phyloP scores from a whole-genome alignment of 2,888 invertebrate species.

The Himalopsyche tibetana region DNA sequence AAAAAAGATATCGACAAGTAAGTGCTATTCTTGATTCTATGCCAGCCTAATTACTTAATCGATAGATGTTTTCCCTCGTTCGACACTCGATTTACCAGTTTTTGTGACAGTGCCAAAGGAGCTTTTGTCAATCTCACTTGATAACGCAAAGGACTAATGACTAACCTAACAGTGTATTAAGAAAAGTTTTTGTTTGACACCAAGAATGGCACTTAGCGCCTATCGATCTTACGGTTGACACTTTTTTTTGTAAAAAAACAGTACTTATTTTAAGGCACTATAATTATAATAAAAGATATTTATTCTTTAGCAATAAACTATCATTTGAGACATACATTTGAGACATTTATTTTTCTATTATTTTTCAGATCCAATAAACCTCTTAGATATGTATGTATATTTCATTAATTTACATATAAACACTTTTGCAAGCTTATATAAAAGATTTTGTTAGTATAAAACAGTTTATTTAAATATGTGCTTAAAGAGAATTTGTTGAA shows the following conservation, averaged over 20 bases:
- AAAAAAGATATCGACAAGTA: not conserved
- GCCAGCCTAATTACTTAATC: constrained; percentile 24
- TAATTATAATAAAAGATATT: too few relatives aligned
- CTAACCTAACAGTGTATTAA: not conserved
- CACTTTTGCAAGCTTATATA: too few relatives aligned
- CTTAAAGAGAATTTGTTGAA: too few relatives aligned
- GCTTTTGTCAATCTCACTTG: constrained; percentile 15
- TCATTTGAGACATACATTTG: too few relatives aligned
- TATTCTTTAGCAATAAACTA: too few relatives aligned
- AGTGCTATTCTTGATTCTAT: not conserved
- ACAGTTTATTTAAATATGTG: too few relatives aligned
- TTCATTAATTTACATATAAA: too few relatives aligned
- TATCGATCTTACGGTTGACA: not conserved
- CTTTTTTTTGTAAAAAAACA: not conserved
- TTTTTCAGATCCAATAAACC: too few relatives aligned
- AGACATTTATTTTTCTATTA: too few relatives aligned
- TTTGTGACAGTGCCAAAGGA: constrained; percentile 23
- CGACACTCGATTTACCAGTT: constrained; percentile 4
- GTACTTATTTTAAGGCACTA: too few relatives aligned
- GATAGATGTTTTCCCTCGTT: constrained; percentile 22
- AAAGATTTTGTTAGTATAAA: too few relatives aligned
- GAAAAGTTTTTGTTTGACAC: not conserved
- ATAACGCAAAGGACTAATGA: constrained; percentile 11
- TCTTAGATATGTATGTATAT: too few relatives aligned
- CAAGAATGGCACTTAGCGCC: not conserved